Evolutionary conservation across 2,888 invertebrate species (phyloP).

Genomic region (Creontiades dilutus): DNA sequence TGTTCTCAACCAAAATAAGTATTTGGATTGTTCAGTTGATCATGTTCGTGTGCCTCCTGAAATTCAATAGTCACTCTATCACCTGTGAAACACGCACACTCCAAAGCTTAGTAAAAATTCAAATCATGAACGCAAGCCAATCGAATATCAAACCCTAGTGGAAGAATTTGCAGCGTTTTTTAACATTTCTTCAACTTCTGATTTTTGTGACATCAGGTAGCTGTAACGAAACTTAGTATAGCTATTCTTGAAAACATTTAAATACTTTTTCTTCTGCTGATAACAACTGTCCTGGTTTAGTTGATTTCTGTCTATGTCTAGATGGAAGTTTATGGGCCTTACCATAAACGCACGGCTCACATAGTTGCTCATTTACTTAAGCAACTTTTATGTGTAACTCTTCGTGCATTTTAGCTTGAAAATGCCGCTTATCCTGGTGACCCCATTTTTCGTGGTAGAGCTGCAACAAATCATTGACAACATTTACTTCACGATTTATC

Average conservation of each 20-base stretch:
- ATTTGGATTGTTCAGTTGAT: too few species aligned
- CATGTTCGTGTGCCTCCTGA: too few species aligned
- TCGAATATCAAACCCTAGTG: too few species aligned
- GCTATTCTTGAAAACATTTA: constrained; percentile 39
- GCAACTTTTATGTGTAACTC: constrained; percentile 14
- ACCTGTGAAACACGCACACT: too few species aligned
- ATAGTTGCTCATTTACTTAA: not conserved
- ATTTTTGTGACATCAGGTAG: not conserved
- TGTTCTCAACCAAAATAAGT: too few species aligned
- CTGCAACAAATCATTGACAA: not conserved
- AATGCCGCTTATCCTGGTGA: not conserved
- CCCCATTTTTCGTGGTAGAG: too few species aligned
- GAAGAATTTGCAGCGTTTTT: too few species aligned
- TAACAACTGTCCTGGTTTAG: not conserved
- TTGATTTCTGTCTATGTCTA: not conserved
- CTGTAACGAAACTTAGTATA: constrained; percentile 36
- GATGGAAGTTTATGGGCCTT: not conserved
- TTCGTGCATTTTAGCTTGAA: not conserved
- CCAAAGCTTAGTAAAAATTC: too few species aligned
- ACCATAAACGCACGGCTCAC: constrained; percentile 39
- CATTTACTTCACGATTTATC: not conserved
- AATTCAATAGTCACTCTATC: too few species aligned
- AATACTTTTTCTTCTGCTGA: not conserved
- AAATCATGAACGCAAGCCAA: too few species aligned
- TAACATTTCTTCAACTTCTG: too few species aligned